Conservation (phyloP, 2,113 vertebrate genomes). For the Patagioenas fasciata region DNA sequence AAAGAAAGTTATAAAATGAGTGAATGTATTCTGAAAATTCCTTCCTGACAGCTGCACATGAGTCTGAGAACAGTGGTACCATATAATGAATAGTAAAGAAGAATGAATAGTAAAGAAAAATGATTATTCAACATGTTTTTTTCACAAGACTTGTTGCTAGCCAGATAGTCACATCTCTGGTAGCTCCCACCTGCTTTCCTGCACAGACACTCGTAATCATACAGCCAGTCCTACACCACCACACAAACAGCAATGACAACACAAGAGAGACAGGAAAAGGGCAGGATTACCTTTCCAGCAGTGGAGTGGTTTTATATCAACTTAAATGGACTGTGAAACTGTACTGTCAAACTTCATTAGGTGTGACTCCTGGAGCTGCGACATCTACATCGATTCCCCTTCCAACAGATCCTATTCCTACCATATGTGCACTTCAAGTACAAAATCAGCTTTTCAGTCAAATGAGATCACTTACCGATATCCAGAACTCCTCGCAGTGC, state of each 20-base stretch:
- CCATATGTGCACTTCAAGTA: not conserved
- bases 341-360: not conserved
- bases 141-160: not conserved
- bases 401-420: not conserved
- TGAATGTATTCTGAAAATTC: not conserved
- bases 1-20: not conserved
- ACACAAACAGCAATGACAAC: rapidly evolving
- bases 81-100: not conserved
- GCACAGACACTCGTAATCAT: not conserved
- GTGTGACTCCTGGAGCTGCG: not conserved
- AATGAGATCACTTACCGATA: not conserved
- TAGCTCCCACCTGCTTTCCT: not conserved
- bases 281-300: not conserved
- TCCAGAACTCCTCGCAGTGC: not conserved
- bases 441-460: not conserved
- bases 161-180: not conserved
- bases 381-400: not conserved
- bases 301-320: not conserved
- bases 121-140: not conserved
- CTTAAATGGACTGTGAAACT: not conserved
- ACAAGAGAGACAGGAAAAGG: not conserved
- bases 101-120: not conserved
- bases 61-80: not conserved
- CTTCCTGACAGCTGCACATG: not conserved
- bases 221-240: not conserved